These are phyloP conservation scores for Indicator maculatus DNA, from an alignment of 2,113 vertebrate genomes.

Conservation along the genomic window DNA sequence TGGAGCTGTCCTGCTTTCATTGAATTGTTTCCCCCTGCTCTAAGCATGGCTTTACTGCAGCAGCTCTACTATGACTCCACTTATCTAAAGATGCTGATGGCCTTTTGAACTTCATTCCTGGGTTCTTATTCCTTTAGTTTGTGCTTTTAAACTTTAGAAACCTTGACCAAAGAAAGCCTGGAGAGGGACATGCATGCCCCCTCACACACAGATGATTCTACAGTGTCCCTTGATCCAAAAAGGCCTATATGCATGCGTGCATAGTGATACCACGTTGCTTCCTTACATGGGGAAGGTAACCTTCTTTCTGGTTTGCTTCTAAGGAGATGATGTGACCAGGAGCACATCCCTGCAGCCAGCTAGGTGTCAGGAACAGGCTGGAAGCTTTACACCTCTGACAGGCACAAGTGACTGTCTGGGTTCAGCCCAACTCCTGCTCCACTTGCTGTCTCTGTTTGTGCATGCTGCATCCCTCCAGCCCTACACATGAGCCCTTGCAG, in stretches of 20 bases:
- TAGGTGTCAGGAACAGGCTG: not conserved
- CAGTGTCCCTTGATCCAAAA: not conserved
- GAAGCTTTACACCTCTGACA: not conserved
- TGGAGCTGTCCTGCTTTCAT: not conserved
- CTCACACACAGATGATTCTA: not conserved
- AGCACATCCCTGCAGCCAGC: not conserved
- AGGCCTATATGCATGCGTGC: not conserved
- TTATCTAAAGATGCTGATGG: not conserved
- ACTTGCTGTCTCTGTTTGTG: rapidly evolving
- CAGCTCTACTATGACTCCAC: not conserved
- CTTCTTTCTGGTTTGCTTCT: not conserved
- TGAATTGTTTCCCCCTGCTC: not conserved
- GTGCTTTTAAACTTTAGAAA: not conserved
- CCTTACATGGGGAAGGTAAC: not conserved
- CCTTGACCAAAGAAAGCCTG: not conserved
- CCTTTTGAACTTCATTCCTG: not conserved
- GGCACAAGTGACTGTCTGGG: not conserved
- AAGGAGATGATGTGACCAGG: rapidly evolving
- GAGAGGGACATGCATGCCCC: rapidly evolving
- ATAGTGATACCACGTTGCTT: rapidly evolving
- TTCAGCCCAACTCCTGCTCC: not conserved
- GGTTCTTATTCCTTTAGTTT: not conserved
- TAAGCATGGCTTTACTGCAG: not conserved
- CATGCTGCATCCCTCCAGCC: rapidly evolving
- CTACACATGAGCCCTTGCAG: not conserved